Conservation (phyloP, 2,888 invertebrate species). For the Apamea sordens region DNA sequence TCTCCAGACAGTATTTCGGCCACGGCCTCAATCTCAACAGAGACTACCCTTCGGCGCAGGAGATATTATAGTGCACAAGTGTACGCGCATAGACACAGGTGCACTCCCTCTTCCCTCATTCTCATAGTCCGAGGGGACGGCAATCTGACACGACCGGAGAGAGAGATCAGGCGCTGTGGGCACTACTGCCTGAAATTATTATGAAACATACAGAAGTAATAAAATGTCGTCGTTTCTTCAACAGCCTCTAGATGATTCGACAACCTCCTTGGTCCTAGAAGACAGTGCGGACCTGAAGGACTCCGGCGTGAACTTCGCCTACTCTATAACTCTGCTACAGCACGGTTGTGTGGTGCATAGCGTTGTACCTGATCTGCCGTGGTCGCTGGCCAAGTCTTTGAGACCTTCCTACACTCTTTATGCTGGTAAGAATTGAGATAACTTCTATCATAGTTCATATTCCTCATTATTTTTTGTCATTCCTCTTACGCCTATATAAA, state of each 20-base stretch:
- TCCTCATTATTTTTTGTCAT: background rate
- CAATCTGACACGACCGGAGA: too few relatives aligned
- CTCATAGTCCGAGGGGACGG: too few relatives aligned
- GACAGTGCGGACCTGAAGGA: constrained; percentile 90
- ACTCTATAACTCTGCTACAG: constrained; percentile 95
- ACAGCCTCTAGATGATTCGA: constrained; percentile 91
- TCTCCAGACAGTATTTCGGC: too few relatives aligned
- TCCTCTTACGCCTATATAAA: background rate
- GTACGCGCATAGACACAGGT: too few relatives aligned
- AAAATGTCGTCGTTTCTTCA: constrained; percentile 9
- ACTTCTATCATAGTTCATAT: background rate
- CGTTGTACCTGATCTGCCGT: constrained; percentile 95
- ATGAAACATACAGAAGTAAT: background rate
- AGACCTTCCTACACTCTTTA: constrained; percentile 94
- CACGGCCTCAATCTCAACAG: too few relatives aligned
- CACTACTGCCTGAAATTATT: background rate
- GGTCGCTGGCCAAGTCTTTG: constrained; percentile 94
- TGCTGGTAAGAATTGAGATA: constrained; percentile 83
- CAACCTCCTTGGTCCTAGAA: constrained; percentile 88
- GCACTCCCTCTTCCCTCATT: too few relatives aligned
- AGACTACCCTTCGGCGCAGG: too few relatives aligned
- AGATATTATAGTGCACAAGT: too few relatives aligned
- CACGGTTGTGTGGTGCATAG: constrained; percentile 96
- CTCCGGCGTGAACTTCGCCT: constrained; percentile 95
- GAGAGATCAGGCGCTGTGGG: too few relatives aligned